Conservation (phyloP, 2,888 invertebrate genomes). For the Pseudoips prasinana region DNA sequence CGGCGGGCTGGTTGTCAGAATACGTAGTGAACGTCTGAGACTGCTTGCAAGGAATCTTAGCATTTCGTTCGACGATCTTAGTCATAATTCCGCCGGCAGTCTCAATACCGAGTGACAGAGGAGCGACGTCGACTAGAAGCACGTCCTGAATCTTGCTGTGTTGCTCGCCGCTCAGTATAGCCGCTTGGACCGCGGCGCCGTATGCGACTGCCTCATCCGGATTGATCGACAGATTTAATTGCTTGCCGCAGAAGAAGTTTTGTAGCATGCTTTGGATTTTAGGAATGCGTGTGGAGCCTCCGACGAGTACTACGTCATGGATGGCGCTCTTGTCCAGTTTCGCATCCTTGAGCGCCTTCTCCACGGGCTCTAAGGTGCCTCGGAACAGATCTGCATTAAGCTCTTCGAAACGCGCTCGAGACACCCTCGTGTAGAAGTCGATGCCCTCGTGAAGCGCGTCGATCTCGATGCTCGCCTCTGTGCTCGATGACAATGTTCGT, state of each 20-base stretch:
- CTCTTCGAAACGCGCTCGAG: slow-evolving; percentile 89
- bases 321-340: slow-evolving; percentile 89
- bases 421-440: slow-evolving; percentile 86
- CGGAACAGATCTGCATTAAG: too few species aligned
- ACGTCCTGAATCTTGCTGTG: slow-evolving; percentile 88
- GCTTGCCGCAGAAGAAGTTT: too few species aligned
- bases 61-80: slow-evolving; percentile 88
- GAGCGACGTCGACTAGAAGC: slow-evolving; percentile 84
- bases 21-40: slow-evolving; percentile 90
- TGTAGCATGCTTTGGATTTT: too few species aligned
- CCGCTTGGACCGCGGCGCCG: slow-evolving; percentile 88
- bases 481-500: too few species aligned
- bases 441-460: slow-evolving; percentile 88
- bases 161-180: slow-evolving; percentile 87
- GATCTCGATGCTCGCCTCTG: slow-evolving; percentile 88
- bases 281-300: slow-evolving; percentile 90
- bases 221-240: slow-evolving; percentile 88
- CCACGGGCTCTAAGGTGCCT: too few species aligned
- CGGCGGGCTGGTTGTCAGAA: slow-evolving; percentile 91
- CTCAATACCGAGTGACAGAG: too few species aligned
- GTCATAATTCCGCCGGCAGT: slow-evolving; percentile 91
- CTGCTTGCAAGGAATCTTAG: too few species aligned
- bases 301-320: slow-evolving; percentile 91
- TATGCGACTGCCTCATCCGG: slow-evolving; percentile 92
- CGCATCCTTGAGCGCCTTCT: slow-evolving; percentile 88